A percentile compares a stretch with the other conserved stretches of the same genome.
Evolutionary conservation across 2,888 invertebrate genomes (phyloP).

Genomic region (Lithophane ornitopus): DNA sequence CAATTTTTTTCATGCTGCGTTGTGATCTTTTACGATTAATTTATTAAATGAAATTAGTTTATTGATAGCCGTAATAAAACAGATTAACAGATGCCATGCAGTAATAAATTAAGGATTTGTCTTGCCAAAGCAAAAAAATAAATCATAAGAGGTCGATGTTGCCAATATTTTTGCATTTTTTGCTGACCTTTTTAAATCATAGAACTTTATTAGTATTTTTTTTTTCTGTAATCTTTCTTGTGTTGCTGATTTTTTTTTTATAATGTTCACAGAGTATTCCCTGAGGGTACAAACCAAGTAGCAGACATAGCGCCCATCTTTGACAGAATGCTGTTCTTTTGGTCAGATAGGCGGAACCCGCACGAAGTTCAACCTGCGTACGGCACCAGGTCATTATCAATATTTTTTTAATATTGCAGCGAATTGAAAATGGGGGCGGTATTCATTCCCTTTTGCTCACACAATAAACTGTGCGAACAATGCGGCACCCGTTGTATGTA

Average conservation of each 20-base stretch:
- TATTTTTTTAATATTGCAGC: no score
- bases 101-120: neutral
- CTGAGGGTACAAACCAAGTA: constrained; percentile 95
- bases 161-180: neutral
- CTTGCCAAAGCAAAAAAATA: neutral
- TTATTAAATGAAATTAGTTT: no score
- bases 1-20: no score
- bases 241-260: neutral
- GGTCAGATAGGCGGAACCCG: constrained; percentile 99
- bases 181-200: neutral
- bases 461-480: neutral
- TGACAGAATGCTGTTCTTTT: constrained; percentile 98
- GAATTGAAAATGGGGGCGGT: neutral
- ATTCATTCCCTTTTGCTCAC: neutral
- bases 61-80: neutral
- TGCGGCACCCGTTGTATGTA: no score
- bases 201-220: neutral
- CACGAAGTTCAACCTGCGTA: constrained; percentile 99
- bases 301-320: constrained; percentile 98
- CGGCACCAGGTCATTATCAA: constrained; percentile 90
- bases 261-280: constrained; percentile 93
- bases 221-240: neutral
- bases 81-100: neutral
- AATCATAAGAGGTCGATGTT: neutral
- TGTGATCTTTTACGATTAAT: no score